phyloP scores from a whole-genome alignment of 2,113 vertebrate species.

The Condylura cristata region DNA sequence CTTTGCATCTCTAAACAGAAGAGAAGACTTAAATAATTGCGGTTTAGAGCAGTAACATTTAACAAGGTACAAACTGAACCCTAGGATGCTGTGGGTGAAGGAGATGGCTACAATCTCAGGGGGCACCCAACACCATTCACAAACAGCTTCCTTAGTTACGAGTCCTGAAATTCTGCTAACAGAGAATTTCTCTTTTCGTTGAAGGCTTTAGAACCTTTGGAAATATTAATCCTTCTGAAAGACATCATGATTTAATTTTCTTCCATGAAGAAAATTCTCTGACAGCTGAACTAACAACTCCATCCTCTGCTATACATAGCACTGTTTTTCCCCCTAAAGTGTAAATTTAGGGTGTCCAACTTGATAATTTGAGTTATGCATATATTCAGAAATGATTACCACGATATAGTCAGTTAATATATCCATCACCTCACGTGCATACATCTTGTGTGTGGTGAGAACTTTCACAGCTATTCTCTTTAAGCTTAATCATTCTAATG shows the following conservation, averaged over 20 bases:
- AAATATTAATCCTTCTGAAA: conserved; percentile 10
- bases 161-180: neutral
- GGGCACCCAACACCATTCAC: neutral
- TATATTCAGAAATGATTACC: neutral
- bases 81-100: neutral
- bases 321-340: neutral
- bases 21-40: neutral
- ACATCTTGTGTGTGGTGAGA: neutral
- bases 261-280: neutral
- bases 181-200: neutral
- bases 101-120: neutral
- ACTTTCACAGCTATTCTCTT: neutral
- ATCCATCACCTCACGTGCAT: neutral
- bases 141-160: neutral
- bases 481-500: neutral
- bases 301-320: neutral
- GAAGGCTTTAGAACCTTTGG: neutral
- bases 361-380: neutral
- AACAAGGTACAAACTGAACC: neutral
- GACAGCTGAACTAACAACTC: neutral
- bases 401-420: neutral
- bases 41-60: neutral
- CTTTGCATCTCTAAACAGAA: neutral
- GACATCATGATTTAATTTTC: neutral
- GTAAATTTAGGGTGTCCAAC: neutral